phyloP scores from a whole-genome alignment of 2,888 invertebrate genomes.

The Gari tellinella region DNA sequence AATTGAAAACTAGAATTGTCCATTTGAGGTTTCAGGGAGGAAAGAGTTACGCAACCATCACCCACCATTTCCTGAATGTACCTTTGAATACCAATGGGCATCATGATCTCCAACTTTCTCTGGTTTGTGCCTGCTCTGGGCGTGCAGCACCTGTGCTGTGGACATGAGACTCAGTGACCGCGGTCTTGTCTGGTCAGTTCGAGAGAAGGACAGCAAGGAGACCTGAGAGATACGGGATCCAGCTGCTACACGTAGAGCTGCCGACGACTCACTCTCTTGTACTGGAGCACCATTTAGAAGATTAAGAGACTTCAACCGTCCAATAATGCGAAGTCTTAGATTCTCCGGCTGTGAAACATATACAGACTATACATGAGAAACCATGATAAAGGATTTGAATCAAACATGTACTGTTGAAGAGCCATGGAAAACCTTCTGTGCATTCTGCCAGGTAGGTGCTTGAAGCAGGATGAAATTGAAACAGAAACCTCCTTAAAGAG shows the following conservation, averaged over 20 bases:
- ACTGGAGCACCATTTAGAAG: slow-evolving; percentile 77
- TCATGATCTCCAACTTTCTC: slow-evolving; percentile 78
- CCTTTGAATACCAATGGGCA: slow-evolving; percentile 79
- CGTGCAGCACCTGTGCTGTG: slow-evolving; percentile 71
- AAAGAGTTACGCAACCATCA: too few relatives aligned
- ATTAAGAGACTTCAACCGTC: slow-evolving; percentile 80
- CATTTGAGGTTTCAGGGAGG: too few relatives aligned
- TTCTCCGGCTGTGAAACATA: slow-evolving; percentile 73
- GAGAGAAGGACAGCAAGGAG: slow-evolving; percentile 77
- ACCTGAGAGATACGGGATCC: slow-evolving; percentile 82
- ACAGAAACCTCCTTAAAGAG: too few relatives aligned
- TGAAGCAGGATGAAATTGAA: too few relatives aligned
- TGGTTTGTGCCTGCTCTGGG: slow-evolving; percentile 76
- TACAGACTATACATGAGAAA: background rate
- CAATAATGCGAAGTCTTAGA: slow-evolving; percentile 80
- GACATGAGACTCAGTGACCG: slow-evolving; percentile 76
- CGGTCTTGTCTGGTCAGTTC: slow-evolving; percentile 76
- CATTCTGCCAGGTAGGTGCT: too few relatives aligned
- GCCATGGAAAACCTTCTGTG: too few relatives aligned
- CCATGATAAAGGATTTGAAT: too few relatives aligned
- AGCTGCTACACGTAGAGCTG: slow-evolving; percentile 80
- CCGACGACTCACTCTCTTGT: slow-evolving; percentile 79
- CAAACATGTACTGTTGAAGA: too few relatives aligned
- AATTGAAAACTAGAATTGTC: too few relatives aligned
- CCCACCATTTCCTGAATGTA: slow-evolving; percentile 46